Evolutionary conservation across 2,888 invertebrate species (phyloP), one percentile per base, ranked within the genome.

Genomic region (Furcula furcula): DNA sequence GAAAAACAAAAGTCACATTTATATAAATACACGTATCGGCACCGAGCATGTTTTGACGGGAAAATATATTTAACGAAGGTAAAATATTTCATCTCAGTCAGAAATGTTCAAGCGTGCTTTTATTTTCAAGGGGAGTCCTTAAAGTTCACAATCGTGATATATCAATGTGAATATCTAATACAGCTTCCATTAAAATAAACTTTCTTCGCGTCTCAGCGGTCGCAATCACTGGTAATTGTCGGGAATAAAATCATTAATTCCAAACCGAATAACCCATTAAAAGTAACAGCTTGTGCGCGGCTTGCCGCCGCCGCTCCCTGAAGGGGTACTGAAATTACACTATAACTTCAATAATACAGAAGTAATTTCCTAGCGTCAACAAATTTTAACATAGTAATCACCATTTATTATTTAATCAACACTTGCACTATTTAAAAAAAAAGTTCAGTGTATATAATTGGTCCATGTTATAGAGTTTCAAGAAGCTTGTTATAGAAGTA

Each of bases 221-320:
- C 66, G 67, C 77, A 76, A 80, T 80, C 72, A 61, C 66, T 65
- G 65, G 75, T 76, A 77, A 83, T 77, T 80, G 80, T 78, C 63
- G 65, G 74, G 62, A 76, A 78, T 87, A 85, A 86, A 87, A 86
- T 85, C 84, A 86, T 87, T 86, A 86, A 88, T 85, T 86, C 71
- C 61, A 63, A 84, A 81, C 82, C 77, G 75, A 84, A 85, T 77
- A 82, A 75, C 82, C 65, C 87, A 85, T 88, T 87, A 85, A 87
- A 87, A 79, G 87, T 87, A 87, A 87, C 86, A 87, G 86, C 87
- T 85, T 83, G 85, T 62, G 67, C 65, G 62, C 65, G 65, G 64
- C 64, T 69, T 67, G 61, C 59, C 31, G 33, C 32, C 46, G 47
- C 21, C 40, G 48, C 53, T 46, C 46, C 46, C 53, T 25, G 31